Evolutionary conservation across 2,797 vertebrate genomes (phyloP).

Genomic region (Microctenopoma steveboyesi): DNA sequence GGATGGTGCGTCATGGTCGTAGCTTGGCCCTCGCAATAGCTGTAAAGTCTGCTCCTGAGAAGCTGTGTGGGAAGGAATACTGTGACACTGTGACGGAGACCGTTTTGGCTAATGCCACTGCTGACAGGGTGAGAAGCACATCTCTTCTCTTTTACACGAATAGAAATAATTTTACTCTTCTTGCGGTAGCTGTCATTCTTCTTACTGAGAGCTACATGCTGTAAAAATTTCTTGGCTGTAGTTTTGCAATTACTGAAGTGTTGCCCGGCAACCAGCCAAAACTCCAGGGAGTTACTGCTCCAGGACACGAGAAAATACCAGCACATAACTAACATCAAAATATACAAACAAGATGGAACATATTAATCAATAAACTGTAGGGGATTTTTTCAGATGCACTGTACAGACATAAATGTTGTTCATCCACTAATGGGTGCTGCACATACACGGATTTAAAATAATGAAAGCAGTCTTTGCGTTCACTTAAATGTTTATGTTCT

Average conservation of each 20-base stretch:
- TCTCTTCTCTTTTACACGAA: neutral
- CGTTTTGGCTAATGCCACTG: slow-evolving; percentile 88
- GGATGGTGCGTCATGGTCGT: slow-evolving; percentile 98
- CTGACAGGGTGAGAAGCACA: slow-evolving; percentile 89
- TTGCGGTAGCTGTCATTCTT: neutral
- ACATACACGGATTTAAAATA: neutral
- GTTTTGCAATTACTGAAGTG: neutral
- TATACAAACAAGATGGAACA: neutral
- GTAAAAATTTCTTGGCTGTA: neutral
- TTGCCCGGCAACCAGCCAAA: neutral
- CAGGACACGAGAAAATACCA: neutral
- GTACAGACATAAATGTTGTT: no score
- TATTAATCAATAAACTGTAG: neutral
- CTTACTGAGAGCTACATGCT: slow-evolving; percentile 1
- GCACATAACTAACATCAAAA: neutral
- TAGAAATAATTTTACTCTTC: neutral
- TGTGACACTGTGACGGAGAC: slow-evolving; percentile 86
- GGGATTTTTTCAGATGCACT: neutral
- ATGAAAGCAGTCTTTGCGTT: neutral
- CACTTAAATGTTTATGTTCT: neutral
- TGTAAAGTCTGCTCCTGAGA: slow-evolving; percentile 87
- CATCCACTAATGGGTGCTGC: no score
- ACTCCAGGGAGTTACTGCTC: neutral
- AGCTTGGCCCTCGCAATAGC: slow-evolving; percentile 93
- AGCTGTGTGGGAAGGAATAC: slow-evolving; percentile 89